Base-by-base conservation (phyloP, 2,888 invertebrate genomes). In the Pediacus dermestoides region DNA sequence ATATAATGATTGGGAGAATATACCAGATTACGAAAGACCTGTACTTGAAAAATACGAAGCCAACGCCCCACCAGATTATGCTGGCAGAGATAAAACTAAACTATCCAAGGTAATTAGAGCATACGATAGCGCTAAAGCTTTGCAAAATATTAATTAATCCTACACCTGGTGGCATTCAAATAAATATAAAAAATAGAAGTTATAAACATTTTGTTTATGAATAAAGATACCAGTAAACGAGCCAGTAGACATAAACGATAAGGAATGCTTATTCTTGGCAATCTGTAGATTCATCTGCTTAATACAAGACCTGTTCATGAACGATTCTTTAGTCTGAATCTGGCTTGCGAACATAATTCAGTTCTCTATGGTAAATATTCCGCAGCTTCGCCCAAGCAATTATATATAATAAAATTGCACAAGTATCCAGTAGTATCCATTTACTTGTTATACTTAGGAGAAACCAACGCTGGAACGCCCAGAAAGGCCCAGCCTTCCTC, bases 1-100 rank as follows among this genome's bases (percentile, higher is more conserved):
- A 16, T 48, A 52, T 30, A 59, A 63, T 38, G 68, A 64, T 15
- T 63, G 68, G 60, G 66, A 67, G 44, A 67, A 63, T 46, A 70
- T 80, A 34, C 76, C 82, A 6, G 87, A 88, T 64, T 88, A 88
- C 58, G 87, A 87, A 16, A 76, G 85, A 50, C 81, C 86, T 2
- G 81, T 78, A 2, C 73, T 85, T 39, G 85, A 85, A 60, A 78
- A 77, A 66, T 84, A 78, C 55, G 81, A 83, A 64, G 60, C 63
- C 18, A 57, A 60, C 37, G 64, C 59, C 14, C 58, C 74, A 68
- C 22, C 76, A 70, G 62, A 63, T 33, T 61, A 73, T 70, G 59
- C 75, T 70, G 58, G 74, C 64, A 55, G 70, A 54, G 63, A 71
- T 39, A 71, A 68, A 62, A 69, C 66, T 3, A 67, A 69, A 60